These are phyloP conservation scores for Drosophila testacea DNA, from an alignment of 2,888 invertebrate genomes.

Conservation along the genomic window DNA sequence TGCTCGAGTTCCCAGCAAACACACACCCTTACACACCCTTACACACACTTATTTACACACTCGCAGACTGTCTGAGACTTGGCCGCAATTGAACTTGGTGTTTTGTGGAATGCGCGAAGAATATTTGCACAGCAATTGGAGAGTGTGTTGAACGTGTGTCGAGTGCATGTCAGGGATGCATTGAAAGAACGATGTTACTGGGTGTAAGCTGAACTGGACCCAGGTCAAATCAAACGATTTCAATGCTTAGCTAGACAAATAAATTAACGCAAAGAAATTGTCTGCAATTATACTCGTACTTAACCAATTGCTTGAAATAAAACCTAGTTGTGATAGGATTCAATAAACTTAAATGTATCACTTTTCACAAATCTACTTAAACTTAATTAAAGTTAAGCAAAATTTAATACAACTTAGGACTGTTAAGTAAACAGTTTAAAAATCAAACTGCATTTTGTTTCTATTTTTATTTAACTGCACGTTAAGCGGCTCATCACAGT, in stretches of 20 bases:
- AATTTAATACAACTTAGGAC: neutral
- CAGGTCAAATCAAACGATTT: conserved; percentile 29
- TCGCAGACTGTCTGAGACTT: conserved; percentile 19
- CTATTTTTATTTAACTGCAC: neutral
- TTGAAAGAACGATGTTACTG: conserved; percentile 1
- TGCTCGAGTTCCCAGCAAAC: conserved; percentile 57
- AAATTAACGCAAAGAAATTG: conserved; percentile 26
- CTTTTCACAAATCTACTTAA: no score
- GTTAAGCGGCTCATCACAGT: neutral
- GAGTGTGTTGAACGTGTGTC: conserved; percentile 56
- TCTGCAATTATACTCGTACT: neutral
- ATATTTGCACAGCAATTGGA: conserved; percentile 61
- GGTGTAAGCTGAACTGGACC: neutral
- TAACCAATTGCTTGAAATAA: neutral
- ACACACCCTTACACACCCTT: conserved; percentile 9
- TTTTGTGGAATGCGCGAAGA: conserved; percentile 54
- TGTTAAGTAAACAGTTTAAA: neutral
- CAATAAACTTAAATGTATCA: no score
- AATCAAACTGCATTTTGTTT: neutral
- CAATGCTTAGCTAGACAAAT: conserved; percentile 17
- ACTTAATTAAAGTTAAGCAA: neutral
- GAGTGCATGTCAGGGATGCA: conserved; percentile 7
- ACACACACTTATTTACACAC: conserved; percentile 5
- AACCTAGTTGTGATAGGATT: neutral
- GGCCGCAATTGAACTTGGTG: conserved; percentile 37